These are phyloP conservation scores for Glandiceps talaboti DNA, from an alignment of 53 echinoderm and acorn worm species.

Conservation along the genomic window DNA sequence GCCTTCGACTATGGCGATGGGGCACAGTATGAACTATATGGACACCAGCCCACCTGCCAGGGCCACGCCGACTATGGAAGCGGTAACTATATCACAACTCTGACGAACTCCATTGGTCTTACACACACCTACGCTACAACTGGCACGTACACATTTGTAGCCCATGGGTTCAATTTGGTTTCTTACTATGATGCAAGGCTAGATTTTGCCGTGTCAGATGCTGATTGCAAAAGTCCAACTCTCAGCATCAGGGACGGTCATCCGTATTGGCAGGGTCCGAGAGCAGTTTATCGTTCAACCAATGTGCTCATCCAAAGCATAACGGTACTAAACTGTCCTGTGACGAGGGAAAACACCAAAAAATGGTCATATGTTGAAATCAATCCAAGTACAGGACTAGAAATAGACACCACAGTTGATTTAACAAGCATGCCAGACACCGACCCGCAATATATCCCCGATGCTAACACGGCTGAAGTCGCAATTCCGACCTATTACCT, in stretches of 20 bases:
- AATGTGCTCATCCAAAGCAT: conserved; percentile 24
- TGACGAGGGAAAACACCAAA: conserved; percentile 29
- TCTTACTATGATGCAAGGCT: conserved; percentile 13
- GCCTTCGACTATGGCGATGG: conserved; percentile 51
- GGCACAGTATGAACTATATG: conserved; percentile 12
- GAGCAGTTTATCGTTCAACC: conserved; percentile 16
- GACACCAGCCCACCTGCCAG: conserved; percentile 14
- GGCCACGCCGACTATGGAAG: conserved; percentile 16
- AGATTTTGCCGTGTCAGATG: conserved; percentile 39
- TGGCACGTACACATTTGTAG: conserved; percentile 27
- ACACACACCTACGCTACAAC: conserved; percentile 25
- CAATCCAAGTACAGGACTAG: conserved; percentile 23
- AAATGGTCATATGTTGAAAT: conserved; percentile 30
- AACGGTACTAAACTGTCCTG: conserved; percentile 22
- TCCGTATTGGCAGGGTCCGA: conserved; percentile 33
- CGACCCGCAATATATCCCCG: conserved; percentile 30
- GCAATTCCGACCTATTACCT: conserved; percentile 38
- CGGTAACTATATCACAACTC: conserved; percentile 8
- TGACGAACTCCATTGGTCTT: conserved; percentile 7
- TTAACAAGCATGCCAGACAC: conserved; percentile 9
- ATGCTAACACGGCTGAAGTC: conserved; percentile 47
- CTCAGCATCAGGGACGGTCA: conserved; percentile 46
- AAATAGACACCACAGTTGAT: conserved; percentile 12
- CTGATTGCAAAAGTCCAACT: conserved; percentile 34
- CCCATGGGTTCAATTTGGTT: conserved; percentile 49